A percentile compares a stretch with the other conserved stretches of the same genome.
phyloP scores from a whole-genome alignment of 2,888 invertebrate species.

The Spilarctia lutea region DNA sequence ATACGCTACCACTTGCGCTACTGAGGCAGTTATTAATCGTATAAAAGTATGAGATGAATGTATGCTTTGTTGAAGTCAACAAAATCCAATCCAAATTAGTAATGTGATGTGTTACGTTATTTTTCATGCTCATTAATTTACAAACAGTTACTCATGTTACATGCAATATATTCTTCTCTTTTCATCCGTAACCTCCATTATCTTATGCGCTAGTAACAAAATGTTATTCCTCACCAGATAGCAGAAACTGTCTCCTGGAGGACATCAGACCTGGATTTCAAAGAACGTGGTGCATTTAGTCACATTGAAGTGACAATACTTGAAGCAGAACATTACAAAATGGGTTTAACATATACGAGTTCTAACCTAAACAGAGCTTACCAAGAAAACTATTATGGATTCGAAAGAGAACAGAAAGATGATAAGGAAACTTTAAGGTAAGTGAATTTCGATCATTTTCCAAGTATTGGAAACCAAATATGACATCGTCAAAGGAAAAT shows the following conservation, averaged over 20 bases:
- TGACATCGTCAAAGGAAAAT: background rate
- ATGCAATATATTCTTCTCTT: background rate
- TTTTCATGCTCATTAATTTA: background rate
- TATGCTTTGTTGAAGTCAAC: background rate
- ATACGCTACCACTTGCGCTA: too few species aligned
- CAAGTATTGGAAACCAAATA: background rate
- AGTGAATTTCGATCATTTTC: background rate
- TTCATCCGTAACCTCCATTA: background rate
- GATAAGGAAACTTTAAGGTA: constrained; percentile 67
- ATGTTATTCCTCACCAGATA: constrained; percentile 60
- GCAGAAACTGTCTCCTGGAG: constrained; percentile 75
- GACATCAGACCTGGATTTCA: constrained; percentile 74
- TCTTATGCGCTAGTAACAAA: background rate
- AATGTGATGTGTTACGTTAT: background rate
- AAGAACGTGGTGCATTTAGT: constrained; percentile 78
- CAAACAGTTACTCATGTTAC: background rate
- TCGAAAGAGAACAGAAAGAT: constrained; percentile 64
- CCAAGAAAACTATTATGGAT: constrained; percentile 67
- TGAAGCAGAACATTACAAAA: constrained; percentile 74
- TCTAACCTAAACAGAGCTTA: constrained; percentile 68
- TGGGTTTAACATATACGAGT: constrained; percentile 75
- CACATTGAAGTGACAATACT: constrained; percentile 74
- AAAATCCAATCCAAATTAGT: background rate
- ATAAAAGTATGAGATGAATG: too few species aligned
- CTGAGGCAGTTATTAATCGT: too few species aligned